Conservation (phyloP, 1,140 invertebrate genomes). For the Aphelinus certus region DNA sequence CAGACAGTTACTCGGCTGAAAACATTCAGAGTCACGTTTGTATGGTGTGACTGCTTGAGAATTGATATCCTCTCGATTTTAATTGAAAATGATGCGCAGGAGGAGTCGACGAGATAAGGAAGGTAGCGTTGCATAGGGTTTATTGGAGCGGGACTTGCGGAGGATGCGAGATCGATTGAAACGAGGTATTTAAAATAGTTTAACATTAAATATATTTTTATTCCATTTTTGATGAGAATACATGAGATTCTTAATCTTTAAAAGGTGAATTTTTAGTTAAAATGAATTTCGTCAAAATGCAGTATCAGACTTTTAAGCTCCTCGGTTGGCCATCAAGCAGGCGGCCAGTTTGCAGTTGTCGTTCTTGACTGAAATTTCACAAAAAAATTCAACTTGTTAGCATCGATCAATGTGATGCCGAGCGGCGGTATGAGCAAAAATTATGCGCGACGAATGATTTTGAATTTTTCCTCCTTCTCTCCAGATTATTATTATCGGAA, state of each 20-base stretch:
- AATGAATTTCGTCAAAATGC: conserved; percentile 14
- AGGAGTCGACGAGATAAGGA: no score
- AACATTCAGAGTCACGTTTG: no score
- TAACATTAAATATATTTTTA: conserved; percentile 24
- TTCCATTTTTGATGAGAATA: conserved; percentile 27
- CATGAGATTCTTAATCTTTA: conserved; percentile 23
- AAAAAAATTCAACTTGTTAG: not conserved
- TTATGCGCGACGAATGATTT: no score
- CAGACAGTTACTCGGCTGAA: no score
- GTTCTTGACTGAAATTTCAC: conserved; percentile 9
- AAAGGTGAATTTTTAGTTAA: conserved; percentile 6
- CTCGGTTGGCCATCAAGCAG: conserved; percentile 35
- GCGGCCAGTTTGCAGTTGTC: conserved; percentile 33
- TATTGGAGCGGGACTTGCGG: not conserved
- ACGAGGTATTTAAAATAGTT: not conserved
- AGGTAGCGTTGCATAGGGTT: no score
- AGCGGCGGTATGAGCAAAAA: no score
- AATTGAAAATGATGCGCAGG: no score
- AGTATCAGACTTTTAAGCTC: conserved; percentile 20
- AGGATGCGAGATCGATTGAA: not conserved
- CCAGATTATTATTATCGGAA: no score
- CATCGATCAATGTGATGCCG: no score
- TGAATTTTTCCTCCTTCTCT: no score
- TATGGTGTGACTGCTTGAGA: no score
- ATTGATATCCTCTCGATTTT: no score